Evolutionary conservation across 1,140 invertebrate genomes (phyloP).

Genomic region (Teleogryllus occipitalis): DNA sequence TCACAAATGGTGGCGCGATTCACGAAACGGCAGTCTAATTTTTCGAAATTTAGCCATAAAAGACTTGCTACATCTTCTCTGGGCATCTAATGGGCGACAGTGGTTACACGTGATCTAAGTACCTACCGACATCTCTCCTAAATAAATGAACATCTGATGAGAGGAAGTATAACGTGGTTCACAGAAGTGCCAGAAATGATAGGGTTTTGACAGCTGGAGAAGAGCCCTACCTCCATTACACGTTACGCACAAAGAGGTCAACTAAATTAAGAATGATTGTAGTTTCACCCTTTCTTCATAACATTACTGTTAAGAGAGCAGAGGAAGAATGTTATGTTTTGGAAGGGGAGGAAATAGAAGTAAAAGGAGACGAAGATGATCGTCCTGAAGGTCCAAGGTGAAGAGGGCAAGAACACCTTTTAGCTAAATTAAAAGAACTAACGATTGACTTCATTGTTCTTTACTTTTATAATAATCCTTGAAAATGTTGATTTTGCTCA

Average conservation of each 20-base stretch:
- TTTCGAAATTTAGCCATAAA: not conserved
- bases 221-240: not conserved
- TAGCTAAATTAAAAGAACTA: not conserved
- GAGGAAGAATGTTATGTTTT: not conserved
- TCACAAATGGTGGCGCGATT: not conserved
- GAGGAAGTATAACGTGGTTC: not conserved
- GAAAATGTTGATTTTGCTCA: too few species aligned
- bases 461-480: too few species aligned
- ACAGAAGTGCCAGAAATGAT: not conserved
- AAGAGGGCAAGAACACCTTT: not conserved
- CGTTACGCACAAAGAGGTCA: not conserved
- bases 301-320: not conserved
- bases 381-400: not conserved
- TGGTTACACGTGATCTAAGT: not conserved
- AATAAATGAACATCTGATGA: not conserved
- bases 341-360: not conserved
- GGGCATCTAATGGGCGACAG: not conserved
- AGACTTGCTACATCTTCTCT: not conserved
- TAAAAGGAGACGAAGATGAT: not conserved
- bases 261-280: not conserved
- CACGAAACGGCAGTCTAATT: not conserved
- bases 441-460: too few species aligned
- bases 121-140: not conserved
- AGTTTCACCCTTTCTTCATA: not conserved
- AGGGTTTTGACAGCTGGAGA: too few species aligned